Evolutionary conservation across 2,888 invertebrate species (phyloP).

Genomic region (Phania funesta): DNA sequence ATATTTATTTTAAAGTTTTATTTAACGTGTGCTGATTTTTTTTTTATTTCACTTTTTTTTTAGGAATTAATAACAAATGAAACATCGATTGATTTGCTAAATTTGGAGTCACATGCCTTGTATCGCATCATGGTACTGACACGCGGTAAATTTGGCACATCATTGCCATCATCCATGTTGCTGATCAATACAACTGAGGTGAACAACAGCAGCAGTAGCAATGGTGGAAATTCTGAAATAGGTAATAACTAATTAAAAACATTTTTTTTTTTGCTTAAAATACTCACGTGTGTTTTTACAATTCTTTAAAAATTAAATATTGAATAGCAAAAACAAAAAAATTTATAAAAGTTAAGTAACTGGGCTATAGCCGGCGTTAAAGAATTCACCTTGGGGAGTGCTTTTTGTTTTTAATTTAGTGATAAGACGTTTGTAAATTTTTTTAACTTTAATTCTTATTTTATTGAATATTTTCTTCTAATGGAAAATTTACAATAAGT

Average conservation of each 20-base stretch:
- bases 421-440: no score
- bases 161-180: constrained; percentile 90
- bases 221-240: constrained; percentile 63
- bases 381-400: no score
- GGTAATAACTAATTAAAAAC: constrained; percentile 69
- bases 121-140: constrained; percentile 92
- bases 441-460: no score
- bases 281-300: no score
- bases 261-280: constrained; percentile 4
- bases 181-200: constrained; percentile 85
- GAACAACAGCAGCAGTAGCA: constrained; percentile 32
- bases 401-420: no score
- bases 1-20: not conserved
- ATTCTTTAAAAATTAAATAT: no score
- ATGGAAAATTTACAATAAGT: no score
- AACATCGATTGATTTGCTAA: constrained; percentile 83
- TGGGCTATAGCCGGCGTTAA: no score
- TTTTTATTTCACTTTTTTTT: constrained; percentile 42
- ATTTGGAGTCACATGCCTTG: constrained; percentile 85
- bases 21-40: constrained; percentile 5
- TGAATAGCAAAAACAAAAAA: no score
- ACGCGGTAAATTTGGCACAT: constrained; percentile 88
- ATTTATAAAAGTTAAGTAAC: no score
- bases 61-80: constrained; percentile 87
- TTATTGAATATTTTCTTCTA: no score